Evolutionary conservation across 2,797 vertebrate species (phyloP).

Genomic region (Lacerta bilineata): DNA sequence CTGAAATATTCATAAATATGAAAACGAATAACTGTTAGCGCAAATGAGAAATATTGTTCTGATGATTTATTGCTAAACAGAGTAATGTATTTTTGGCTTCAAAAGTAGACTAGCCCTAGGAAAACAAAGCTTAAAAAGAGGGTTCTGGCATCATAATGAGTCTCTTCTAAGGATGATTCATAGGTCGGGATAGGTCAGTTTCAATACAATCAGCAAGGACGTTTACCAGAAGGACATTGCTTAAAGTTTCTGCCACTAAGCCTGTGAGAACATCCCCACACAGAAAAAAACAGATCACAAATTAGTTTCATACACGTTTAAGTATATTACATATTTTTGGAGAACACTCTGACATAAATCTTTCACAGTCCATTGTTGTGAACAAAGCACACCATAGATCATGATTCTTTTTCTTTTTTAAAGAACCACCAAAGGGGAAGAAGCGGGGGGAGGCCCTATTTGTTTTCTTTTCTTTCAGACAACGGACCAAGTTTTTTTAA

Average conservation of each 20-base stretch:
- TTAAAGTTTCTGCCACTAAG: not conserved
- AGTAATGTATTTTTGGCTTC: not conserved
- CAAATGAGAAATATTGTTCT: not conserved
- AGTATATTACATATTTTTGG: not conserved
- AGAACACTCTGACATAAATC: not conserved
- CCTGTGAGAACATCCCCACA: not conserved
- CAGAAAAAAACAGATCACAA: not conserved
- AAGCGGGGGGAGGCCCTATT: not conserved
- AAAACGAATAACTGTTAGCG: not conserved
- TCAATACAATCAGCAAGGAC: not conserved
- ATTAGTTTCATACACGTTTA: conserved; percentile 13
- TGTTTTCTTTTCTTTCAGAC: not conserved
- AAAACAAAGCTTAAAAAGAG: not conserved
- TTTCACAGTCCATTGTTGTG: not conserved
- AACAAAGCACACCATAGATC: not conserved
- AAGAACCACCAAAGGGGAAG: not conserved
- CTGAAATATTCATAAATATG: not conserved
- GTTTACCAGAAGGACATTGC: not conserved
- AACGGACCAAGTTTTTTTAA: not conserved
- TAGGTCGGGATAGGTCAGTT: not conserved
- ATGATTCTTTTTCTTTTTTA: not conserved
- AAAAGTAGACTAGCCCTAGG: not conserved
- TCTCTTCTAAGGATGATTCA: conserved; percentile 9
- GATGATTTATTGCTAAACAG: conserved; percentile 6
- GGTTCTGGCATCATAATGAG: not conserved